Evolutionary conservation across 2,113 vertebrate genomes (phyloP), one percentile per base, ranked within the genome.

Genomic region (Xyliphius kryptos): DNA sequence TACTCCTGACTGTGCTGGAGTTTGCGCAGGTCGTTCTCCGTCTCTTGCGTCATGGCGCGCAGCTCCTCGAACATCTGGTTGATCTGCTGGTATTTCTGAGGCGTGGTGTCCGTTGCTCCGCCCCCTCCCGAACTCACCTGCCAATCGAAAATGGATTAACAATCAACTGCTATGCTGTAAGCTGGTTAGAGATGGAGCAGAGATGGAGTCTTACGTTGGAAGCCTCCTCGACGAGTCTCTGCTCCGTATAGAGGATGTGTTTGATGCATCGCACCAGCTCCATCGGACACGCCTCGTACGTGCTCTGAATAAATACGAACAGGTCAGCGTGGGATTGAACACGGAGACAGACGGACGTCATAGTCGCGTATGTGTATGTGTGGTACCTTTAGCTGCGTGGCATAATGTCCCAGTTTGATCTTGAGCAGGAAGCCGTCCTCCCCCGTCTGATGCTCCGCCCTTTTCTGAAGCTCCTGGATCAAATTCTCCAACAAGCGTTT

Each of bases 71-170:
- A 97, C 0, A 87, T 91, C 74, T 97, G 95, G 81, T 97, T 97
- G 77, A 97, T 97, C 84, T 97, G 94, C 59, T 96, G 91, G 78
- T 98, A 97, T 70, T 97, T 97, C 88, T 98, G 95, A 61, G 95
- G 96, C 92, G 96, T 89, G 85, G 91, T 90, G 0, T 97, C n/a
- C n/a, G n/a, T n/a, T n/a, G n/a, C n/a, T n/a, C n/a, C n/a, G n/a
- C n/a, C n/a, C n/a, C n/a, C n/a, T n/a, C n/a, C n/a, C n/a, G n/a
- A n/a, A n/a, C n/a, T n/a, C n/a, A n/a, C n/a, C n/a, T n/a, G n/a
- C n/a, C n/a, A n/a, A n/a, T n/a, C n/a, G n/a, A n/a, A n/a, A n/a
- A n/a, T n/a, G n/a, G n/a, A n/a, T n/a, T n/a, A n/a, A n/a, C n/a
- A n/a, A n/a, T n/a, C n/a, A n/a, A n/a, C n/a, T n/a, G n/a, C n/a